A percentile compares a stretch with the other conserved stretches of the same genome.
phyloP scores from a whole-genome alignment of 1,140 invertebrate species.

The Nylanderia fulva region DNA sequence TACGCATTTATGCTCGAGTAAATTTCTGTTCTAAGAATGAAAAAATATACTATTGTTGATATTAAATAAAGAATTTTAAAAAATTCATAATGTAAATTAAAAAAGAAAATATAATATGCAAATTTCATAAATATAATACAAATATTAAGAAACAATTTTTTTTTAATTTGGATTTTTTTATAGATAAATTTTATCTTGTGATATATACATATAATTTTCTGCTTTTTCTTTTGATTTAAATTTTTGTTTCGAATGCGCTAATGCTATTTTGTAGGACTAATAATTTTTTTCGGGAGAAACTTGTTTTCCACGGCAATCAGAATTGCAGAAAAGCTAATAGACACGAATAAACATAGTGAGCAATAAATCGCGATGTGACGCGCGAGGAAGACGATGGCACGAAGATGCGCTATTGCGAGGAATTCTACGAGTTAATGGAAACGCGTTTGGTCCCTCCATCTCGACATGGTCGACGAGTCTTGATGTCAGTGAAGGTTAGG shows the following conservation, averaged over 20 bases:
- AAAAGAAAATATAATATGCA: not conserved
- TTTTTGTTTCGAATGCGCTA: not conserved
- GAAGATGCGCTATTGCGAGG: constrained; percentile 7
- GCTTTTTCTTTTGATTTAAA: not conserved
- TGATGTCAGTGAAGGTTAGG: constrained; percentile 66
- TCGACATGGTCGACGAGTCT: constrained; percentile 44
- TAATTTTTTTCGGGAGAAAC: not conserved
- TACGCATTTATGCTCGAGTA: not conserved
- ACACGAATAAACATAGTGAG: constrained; percentile 4
- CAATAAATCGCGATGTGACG: constrained; percentile 36
- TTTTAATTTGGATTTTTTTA: not conserved
- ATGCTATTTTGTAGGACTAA: not conserved
- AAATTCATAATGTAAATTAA: not conserved
- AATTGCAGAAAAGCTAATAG: not conserved
- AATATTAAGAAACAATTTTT: not conserved
- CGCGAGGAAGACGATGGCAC: constrained; percentile 14
- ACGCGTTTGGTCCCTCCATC: constrained; percentile 22
- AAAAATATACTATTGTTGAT: not conserved
- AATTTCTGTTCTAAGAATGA: not conserved
- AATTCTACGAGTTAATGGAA: constrained; percentile 42
- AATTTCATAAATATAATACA: too few relatives aligned
- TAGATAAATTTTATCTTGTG: not conserved
- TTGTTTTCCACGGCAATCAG: not conserved
- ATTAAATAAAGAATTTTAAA: not conserved
- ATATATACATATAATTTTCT: not conserved